These are phyloP conservation scores for Dromaius novaehollandiae DNA, from an alignment of 2,113 vertebrate genomes.

Conservation along the genomic window DNA sequence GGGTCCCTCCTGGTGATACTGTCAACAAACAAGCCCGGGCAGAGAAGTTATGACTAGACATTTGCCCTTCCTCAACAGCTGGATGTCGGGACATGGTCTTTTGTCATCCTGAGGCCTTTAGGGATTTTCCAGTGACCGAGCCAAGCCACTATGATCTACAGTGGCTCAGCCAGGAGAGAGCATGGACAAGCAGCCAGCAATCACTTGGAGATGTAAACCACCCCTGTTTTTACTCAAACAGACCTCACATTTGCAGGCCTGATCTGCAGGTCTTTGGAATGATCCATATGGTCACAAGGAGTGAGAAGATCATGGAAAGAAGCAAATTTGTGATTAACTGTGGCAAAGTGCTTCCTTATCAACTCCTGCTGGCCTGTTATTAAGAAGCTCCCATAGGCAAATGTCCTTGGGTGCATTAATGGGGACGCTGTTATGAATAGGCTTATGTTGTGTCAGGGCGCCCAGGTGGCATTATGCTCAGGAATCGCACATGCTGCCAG, in stretches of 20 bases:
- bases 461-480: not conserved
- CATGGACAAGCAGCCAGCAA: not conserved
- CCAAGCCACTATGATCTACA: conserved; percentile 18
- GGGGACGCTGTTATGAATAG: conserved; percentile 10
- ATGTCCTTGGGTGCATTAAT: not conserved
- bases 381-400: not conserved
- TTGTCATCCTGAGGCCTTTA: conserved; percentile 39
- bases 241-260: not conserved
- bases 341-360: not conserved
- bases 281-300: not conserved
- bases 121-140: conserved; percentile 63
- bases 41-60: conserved; percentile 33
- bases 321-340: not conserved
- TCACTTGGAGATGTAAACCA: not conserved
- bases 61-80: conserved; percentile 49
- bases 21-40: conserved; percentile 61
- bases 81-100: conserved; percentile 17
- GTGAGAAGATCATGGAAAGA: not conserved
- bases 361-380: not conserved
- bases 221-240: not conserved
- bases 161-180: not conserved
- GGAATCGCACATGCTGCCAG: not conserved
- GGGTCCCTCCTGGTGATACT: conserved; percentile 39
- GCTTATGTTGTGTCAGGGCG: not conserved
- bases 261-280: not conserved